A percentile compares a stretch with the other conserved stretches of the same genome.
Evolutionary conservation across 2,888 invertebrate genomes (phyloP).

Genomic region (Zygogramma bicolorata): DNA sequence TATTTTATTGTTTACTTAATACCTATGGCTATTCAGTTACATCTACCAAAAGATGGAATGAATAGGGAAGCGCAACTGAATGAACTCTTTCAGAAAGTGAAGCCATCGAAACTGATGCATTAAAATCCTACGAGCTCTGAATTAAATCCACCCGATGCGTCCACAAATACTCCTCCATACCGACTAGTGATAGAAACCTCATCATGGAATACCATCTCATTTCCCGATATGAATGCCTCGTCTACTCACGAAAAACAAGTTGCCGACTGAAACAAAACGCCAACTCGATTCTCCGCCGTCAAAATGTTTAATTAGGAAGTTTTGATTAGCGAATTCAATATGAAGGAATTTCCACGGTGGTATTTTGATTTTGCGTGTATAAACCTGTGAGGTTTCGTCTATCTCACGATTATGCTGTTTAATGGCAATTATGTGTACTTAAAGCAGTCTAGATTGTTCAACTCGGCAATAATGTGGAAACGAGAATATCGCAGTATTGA

Average conservation of each 20-base stretch:
- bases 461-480: background rate
- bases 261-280: conserved; percentile 36
- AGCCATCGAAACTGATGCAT: too few species aligned
- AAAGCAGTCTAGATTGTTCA: background rate
- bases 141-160: too few species aligned
- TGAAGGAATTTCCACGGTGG: conserved; percentile 33
- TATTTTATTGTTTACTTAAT: too few species aligned
- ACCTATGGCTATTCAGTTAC: too few species aligned
- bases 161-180: too few species aligned
- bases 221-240: background rate
- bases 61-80: too few species aligned
- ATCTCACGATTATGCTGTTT: background rate
- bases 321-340: conserved; percentile 47
- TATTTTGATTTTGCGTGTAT: conserved; percentile 5
- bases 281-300: conserved; percentile 36
- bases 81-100: too few species aligned
- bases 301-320: conserved; percentile 49
- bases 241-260: conserved; percentile 31
- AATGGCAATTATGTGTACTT: conserved; percentile 2
- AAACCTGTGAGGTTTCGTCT: conserved; percentile 14
- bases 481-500: background rate
- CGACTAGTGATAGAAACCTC: too few species aligned
- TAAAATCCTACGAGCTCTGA: too few species aligned
- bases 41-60: too few species aligned
- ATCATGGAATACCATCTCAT: conserved; percentile 7